These are phyloP conservation scores for Teinopalpus imperialis DNA, from an alignment of 2,888 invertebrate genomes.

Conservation along the genomic window DNA sequence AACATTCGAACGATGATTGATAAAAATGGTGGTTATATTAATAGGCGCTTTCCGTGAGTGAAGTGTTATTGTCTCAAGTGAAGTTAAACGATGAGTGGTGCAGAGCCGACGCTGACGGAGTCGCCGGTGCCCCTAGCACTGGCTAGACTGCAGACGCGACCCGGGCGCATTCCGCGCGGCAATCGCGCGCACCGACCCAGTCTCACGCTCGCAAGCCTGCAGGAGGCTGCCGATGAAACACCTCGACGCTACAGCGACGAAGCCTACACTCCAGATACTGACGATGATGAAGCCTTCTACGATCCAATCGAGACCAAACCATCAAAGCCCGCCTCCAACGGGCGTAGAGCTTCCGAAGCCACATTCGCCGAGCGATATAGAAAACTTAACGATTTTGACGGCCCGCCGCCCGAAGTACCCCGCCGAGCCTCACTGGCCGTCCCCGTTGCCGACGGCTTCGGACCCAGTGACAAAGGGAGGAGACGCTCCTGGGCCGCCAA, in stretches of 20 bases:
- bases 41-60: constrained; percentile 29
- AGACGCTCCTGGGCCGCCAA: constrained; percentile 84
- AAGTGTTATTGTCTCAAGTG: constrained; percentile 49
- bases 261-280: constrained; percentile 55
- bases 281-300: constrained; percentile 67
- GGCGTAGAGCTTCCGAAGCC: constrained; percentile 72
- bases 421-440: constrained; percentile 73
- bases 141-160: constrained; percentile 62
- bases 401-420: constrained; percentile 63
- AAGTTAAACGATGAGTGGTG: constrained; percentile 60
- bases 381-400: constrained; percentile 69
- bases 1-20: constrained; percentile 30
- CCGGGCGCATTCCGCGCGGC: constrained; percentile 55
- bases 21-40: constrained; percentile 57
- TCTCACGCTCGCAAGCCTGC: constrained; percentile 70
- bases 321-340: constrained; percentile 55
- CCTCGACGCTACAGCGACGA: constrained; percentile 71
- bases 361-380: constrained; percentile 72
- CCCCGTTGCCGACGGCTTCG: constrained; percentile 58
- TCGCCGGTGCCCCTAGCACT: constrained; percentile 75
- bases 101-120: constrained; percentile 71
- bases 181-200: constrained; percentile 67
- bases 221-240: constrained; percentile 68
- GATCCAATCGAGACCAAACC: constrained; percentile 52
- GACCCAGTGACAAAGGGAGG: constrained; percentile 77